Percentiles rank a stretch among this genome's conserved stretches.
These are phyloP conservation scores for Rhadinocentrus ornatus DNA, from an alignment of 2,797 vertebrate species.

Conservation along the genomic window DNA sequence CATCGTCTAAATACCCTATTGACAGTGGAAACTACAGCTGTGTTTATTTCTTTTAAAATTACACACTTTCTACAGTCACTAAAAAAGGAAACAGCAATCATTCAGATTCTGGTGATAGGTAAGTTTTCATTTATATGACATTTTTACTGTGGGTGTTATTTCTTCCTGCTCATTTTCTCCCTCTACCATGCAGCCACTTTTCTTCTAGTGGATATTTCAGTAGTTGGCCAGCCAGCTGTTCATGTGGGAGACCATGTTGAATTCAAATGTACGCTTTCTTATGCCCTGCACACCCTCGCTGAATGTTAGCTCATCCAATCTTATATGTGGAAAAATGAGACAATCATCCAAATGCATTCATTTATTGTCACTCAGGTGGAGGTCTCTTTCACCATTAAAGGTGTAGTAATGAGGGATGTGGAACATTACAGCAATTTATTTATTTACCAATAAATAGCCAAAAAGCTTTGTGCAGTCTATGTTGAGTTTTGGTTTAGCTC, in stretches of 20 bases:
- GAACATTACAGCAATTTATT: constrained; percentile 56
- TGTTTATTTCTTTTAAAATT: constrained; percentile 10
- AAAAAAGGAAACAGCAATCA: constrained; percentile 3
- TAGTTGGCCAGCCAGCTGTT: constrained; percentile 11
- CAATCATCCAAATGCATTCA: constrained; percentile 22
- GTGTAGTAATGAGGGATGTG: constrained; percentile 21
- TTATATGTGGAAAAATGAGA: constrained; percentile 49
- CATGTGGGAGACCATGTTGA: constrained; percentile 15
- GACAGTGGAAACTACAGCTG: constrained; percentile 63
- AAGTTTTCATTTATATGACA: background rate
- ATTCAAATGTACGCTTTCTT: constrained; percentile 49
- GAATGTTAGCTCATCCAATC: constrained; percentile 40
- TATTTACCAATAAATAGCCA: too few species aligned
- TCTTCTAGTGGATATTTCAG: constrained; percentile 51
- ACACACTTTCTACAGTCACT: background rate
- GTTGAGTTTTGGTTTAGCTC: constrained; percentile 30
- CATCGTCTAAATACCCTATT: background rate
- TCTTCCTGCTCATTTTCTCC: constrained; percentile 11
- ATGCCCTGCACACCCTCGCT: constrained; percentile 15
- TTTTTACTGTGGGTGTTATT: background rate
- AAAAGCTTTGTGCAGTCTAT: background rate
- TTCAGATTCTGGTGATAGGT: constrained; percentile 58
- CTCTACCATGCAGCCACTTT: constrained; percentile 44
- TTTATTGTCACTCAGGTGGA: constrained; percentile 42
- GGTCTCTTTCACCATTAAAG: constrained; percentile 35